Conservation (phyloP, 2,113 vertebrate species). For the Hydrochoerus hydrochaeris region DNA sequence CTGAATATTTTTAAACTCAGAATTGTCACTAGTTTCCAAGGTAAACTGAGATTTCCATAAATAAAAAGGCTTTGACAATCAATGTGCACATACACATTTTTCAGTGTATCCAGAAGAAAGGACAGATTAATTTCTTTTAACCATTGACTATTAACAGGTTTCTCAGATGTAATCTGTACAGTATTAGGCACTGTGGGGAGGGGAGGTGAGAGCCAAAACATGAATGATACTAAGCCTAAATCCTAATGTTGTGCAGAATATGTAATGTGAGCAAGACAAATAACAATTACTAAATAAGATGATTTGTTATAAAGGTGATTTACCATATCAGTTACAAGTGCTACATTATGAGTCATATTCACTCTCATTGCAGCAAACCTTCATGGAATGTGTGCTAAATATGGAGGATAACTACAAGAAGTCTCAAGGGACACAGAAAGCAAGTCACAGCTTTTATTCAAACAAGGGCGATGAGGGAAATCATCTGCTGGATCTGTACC, state of each 20-base stretch:
- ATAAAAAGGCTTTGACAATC: constrained; percentile 43
- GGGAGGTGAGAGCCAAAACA: background rate
- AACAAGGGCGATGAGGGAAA: background rate
- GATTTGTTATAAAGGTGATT: background rate
- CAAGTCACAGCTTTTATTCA: background rate
- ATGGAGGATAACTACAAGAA: background rate
- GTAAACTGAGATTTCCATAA: constrained; percentile 74
- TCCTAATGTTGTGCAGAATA: background rate
- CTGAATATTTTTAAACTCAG: constrained; percentile 83
- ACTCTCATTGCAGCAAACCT: background rate
- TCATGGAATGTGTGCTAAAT: background rate
- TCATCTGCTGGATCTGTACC: too few species aligned
- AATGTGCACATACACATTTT: background rate
- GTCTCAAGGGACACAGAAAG: background rate
- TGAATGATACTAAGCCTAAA: background rate
- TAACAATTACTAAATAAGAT: background rate
- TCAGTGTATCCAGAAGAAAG: background rate
- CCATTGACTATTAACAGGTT: background rate
- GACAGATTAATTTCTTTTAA: background rate
- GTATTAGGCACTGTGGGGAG: background rate
- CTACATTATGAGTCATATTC: background rate
- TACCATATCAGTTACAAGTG: background rate
- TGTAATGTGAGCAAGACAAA: background rate
- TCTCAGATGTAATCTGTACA: background rate
- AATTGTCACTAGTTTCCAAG: constrained; percentile 76